Evolutionary conservation across 2,113 vertebrate genomes (phyloP).

Genomic region (Pollachius pollachius): DNA sequence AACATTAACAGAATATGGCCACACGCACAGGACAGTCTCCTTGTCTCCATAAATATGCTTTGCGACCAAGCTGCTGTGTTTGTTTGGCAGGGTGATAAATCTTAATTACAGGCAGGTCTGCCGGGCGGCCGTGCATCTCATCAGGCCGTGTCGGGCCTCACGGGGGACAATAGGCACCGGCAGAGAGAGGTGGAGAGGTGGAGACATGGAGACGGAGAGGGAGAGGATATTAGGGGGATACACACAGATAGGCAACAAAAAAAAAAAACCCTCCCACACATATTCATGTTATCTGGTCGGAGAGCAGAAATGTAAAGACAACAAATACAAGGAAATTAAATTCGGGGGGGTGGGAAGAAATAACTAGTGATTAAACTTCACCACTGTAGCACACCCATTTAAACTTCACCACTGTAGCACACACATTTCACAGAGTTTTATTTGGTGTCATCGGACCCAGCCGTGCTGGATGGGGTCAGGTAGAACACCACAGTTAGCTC

Average conservation of each 20-base stretch:
- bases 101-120: constrained; percentile 59
- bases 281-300: neutral
- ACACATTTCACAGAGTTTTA: too few relatives aligned
- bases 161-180: constrained; percentile 23
- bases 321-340: too few relatives aligned
- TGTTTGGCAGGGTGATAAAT: constrained; percentile 41
- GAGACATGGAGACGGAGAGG: neutral
- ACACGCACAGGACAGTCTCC: constrained; percentile 7
- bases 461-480: too few relatives aligned
- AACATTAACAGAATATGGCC: neutral
- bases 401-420: too few relatives aligned
- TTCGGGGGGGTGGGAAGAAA: neutral
- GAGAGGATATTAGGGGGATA: neutral
- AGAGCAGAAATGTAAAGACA: too few relatives aligned
- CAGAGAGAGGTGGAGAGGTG: constrained; percentile 7
- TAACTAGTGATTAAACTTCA: neutral
- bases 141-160: constrained; percentile 54
- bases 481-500: too few relatives aligned
- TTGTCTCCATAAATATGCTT: constrained; percentile 2
- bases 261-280: neutral
- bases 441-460: neutral
- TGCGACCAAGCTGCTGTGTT: constrained; percentile 15
- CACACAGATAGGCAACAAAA: neutral
- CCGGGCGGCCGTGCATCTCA: constrained; percentile 56
- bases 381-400: too few relatives aligned